These are phyloP conservation scores for Pyrrhia umbra DNA, from an alignment of 2,888 invertebrate species.

Conservation along the genomic window DNA sequence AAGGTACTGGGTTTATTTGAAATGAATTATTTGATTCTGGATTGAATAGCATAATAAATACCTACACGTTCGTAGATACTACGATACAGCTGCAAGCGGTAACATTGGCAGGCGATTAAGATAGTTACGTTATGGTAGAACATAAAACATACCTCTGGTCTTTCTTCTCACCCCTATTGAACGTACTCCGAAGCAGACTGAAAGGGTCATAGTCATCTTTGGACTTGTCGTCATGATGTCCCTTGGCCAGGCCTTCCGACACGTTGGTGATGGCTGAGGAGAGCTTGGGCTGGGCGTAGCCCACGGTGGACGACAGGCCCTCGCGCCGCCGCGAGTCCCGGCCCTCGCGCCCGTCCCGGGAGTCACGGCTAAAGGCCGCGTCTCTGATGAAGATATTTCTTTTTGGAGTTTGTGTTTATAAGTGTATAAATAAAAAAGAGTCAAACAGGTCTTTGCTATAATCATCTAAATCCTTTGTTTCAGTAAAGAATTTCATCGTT, in stretches of 20 bases:
- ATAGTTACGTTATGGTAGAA: too few relatives aligned
- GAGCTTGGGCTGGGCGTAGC: conserved; percentile 66
- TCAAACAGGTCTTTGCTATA: too few relatives aligned
- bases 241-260: conserved; percentile 55
- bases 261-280: conserved; percentile 69
- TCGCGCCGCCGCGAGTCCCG: conserved; percentile 71
- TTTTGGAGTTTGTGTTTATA: not conserved
- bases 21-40: too few relatives aligned
- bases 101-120: too few relatives aligned
- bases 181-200: conserved; percentile 80
- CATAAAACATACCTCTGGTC: conserved; percentile 54
- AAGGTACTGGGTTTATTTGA: too few relatives aligned
- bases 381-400: conserved; percentile 37
- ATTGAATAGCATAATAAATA: too few relatives aligned
- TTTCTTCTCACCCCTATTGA: conserved; percentile 73
- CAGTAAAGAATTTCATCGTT: too few relatives aligned
- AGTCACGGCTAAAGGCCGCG: conserved; percentile 28
- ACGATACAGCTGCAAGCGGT: too few relatives aligned
- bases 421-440: too few relatives aligned
- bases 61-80: too few relatives aligned
- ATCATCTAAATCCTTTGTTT: too few relatives aligned
- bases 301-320: conserved; percentile 69
- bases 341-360: conserved; percentile 16
- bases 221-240: conserved; percentile 26
- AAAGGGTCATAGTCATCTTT: conserved; percentile 82